Base-by-base conservation (phyloP, 2,888 invertebrate genomes). In the Leucoma salicis region DNA sequence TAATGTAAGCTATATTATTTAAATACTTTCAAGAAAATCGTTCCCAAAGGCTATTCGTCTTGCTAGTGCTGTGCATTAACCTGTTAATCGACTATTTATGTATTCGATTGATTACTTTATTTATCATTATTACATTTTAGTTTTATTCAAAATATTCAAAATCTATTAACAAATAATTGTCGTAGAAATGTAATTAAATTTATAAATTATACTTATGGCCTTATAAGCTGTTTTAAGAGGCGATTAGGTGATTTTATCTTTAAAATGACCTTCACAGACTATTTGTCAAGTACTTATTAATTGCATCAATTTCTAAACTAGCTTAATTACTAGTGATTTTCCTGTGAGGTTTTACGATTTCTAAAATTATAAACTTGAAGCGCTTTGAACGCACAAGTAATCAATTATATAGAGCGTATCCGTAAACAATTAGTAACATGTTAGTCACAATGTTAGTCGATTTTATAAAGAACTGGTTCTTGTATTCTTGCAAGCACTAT, bases 21-120 rank as follows among this genome's bases (percentile, higher is more conserved):
- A 62, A 66, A 66, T 57, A 57, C 52, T 59, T 59, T 60, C 55
- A 34, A 55, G 49, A 34, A 74, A 79, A 80, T 79, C 62, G 63
- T 62, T 78, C 74, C 82, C 72, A 73, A 66, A 67, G 81, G 82
- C 70, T 35, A 68, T 65, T 46, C 42, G 32, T 40, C 56, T 16
- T 10, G 0, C 10, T 57, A 58, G 56, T 53, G 53, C 36, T 47
- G 59, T 38, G 29, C 12, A 10, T 6, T 11, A 25, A 14, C 31
- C 33, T 27, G 31, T 18, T 29, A 31, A 21, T 37, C 35, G 14
- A 18, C 16, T 31, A 31, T 34, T 39, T 7, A 2, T 8, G 28
- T 37, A 29, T 29, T 37, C 40, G 39, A 45, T 1, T 29, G 12
- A 29, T 13, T 13, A 12, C 29, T 29, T 7, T 13, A 11, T 32